Base-by-base conservation (phyloP, 2,888 invertebrate species). In the Ectemnius cavifrons region DNA sequence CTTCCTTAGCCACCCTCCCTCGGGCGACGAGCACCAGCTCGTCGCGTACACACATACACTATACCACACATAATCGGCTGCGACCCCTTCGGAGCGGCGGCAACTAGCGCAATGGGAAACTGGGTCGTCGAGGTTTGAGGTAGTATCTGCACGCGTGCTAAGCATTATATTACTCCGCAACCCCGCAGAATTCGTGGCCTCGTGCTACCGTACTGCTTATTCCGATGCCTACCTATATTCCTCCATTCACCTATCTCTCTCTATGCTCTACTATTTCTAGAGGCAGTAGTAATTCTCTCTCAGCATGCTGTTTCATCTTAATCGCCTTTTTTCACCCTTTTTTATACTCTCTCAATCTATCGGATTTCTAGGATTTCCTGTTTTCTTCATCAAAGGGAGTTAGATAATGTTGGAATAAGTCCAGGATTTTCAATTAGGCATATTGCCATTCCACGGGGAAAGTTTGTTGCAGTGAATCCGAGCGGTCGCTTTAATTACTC, bases 121-220 rank as follows among this genome's bases (percentile, higher is more conserved):
- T 79, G 75, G 78, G 75, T 79, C 79, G 70, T 27, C 52, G 65
- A 6, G 71, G 63, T 64, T 47, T 67, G 73, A 63, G 52, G 67
- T 77, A 71, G 37, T 37, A 37, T 37, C 37, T 66, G 67, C 77
- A 58, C 61, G 63, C 64, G 52, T 52, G 64, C 67, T 71, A 75
- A 75, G 75, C 71, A 75, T 63, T 62, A 65, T 56, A 75, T 63
- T 62, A 65, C 49, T 59, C 70, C 66, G 70, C 63, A 65, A 66
- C 16, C 52, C 62, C 52, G 67, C 57, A 68, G 69, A 79, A 60
- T 69, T 67, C 66, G 58, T 65, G 66, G 58, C 65, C 66, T 45
- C 6, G 45, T 49, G 65, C 37, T 65, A 73, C 62, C 67, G 52
- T 63, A 63, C 59, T 16, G 13, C 13, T 52, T 37, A 6, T 37